Percentiles rank a stretch among this genome's conserved stretches.
These are phyloP conservation scores for Tenualosa thibaudeaui DNA, from an alignment of 2,797 vertebrate species.

Conservation along the genomic window DNA sequence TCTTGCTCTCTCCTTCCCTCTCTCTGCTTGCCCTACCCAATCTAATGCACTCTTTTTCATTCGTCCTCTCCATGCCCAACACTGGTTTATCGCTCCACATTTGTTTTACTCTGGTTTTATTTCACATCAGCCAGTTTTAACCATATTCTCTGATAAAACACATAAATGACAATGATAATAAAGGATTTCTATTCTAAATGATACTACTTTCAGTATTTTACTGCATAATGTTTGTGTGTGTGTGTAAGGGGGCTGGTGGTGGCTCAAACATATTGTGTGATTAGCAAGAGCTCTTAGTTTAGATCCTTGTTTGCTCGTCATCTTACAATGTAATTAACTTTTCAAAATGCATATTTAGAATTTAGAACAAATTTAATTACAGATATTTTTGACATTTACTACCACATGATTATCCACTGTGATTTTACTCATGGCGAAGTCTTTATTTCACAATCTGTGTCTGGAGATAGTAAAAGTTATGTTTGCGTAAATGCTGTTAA, in stretches of 20 bases:
- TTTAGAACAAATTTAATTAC: no score
- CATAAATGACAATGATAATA: no score
- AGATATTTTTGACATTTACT: not conserved
- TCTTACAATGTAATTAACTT: not conserved
- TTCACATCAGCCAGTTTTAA: not conserved
- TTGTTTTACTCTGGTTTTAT: not conserved
- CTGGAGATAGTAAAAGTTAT: not conserved
- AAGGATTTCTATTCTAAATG: no score
- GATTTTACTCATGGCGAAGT: not conserved
- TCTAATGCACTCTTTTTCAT: no score
- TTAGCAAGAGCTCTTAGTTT: not conserved
- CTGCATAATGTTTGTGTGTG: not conserved
- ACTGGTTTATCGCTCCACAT: not conserved
- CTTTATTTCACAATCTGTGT: not conserved
- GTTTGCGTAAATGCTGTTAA: slow-evolving; percentile 3
- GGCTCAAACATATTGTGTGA: not conserved
- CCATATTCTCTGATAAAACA: slow-evolving; percentile 10
- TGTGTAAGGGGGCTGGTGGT: not conserved
- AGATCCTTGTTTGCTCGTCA: not conserved
- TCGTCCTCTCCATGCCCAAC: not conserved
- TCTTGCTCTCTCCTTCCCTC: not conserved
- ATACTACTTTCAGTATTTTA: not conserved
- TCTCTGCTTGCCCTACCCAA: not conserved
- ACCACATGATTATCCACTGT: not conserved
- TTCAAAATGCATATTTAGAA: not conserved